Conservation (phyloP, 2,797 vertebrate genomes). For the Galagoides demidoff region DNA sequence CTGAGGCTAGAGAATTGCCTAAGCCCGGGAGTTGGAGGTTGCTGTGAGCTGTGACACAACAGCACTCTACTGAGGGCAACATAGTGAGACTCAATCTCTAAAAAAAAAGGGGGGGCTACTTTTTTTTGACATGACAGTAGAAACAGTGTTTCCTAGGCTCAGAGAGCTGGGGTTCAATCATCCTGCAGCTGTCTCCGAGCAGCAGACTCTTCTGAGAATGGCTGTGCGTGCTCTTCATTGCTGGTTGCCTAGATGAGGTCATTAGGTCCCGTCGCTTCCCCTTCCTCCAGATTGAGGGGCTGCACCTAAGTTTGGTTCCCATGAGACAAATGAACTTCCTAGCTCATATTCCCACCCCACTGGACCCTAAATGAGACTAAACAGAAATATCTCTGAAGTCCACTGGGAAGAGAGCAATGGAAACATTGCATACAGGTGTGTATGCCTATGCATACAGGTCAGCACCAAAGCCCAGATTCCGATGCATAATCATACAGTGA, state of each 20-base stretch:
- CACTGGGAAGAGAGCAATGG: background rate
- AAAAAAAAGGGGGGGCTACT: background rate
- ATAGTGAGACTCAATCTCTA: no score
- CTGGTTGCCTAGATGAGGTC: background rate
- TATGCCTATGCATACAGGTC: background rate
- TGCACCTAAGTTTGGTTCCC: background rate
- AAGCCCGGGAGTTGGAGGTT: no score
- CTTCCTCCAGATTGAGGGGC: background rate
- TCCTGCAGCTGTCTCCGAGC: no score
- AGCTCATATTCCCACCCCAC: background rate
- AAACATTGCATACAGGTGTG: accelerated
- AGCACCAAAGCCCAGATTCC: background rate
- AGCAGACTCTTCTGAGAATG: background rate
- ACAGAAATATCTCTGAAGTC: background rate
- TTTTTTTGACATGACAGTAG: background rate
- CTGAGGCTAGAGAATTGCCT: no score
- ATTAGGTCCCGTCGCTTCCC: background rate
- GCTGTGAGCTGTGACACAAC: no score
- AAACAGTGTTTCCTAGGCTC: background rate
- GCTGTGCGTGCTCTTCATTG: accelerated
- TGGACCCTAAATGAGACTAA: background rate
- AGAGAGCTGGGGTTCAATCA: background rate
- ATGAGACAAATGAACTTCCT: background rate
- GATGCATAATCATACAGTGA: background rate
- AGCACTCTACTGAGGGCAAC: no score